These are phyloP conservation scores for Drosophila biarmipes DNA, from an alignment of 1,140 invertebrate species.

Conservation along the genomic window DNA sequence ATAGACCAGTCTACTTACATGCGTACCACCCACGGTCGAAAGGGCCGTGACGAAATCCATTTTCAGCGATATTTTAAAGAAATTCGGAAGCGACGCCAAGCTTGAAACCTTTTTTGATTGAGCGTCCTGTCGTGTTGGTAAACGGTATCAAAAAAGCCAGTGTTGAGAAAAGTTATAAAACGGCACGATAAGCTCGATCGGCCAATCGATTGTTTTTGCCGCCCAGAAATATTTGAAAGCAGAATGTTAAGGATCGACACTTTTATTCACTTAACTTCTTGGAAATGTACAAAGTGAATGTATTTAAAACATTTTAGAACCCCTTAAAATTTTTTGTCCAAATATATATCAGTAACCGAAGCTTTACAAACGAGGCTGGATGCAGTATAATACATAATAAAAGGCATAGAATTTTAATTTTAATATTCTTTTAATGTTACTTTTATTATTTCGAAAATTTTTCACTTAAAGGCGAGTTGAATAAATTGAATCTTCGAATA, in stretches of 20 bases:
- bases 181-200: background rate
- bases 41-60: conserved; percentile 57
- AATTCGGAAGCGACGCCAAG: background rate
- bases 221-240: background rate
- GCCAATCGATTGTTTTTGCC: conserved; percentile 1
- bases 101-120: background rate
- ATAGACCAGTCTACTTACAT: conserved; percentile 17
- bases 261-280: too few species aligned
- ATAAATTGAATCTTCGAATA: too few species aligned
- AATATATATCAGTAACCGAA: too few species aligned
- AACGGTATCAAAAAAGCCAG: background rate
- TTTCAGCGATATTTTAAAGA: background rate
- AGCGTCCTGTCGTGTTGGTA: conserved; percentile 2
- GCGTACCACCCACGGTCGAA: conserved; percentile 24
- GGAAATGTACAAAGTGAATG: too few species aligned
- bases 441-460: too few species aligned
- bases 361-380: too few species aligned
- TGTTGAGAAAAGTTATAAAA: background rate
- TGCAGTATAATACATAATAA: too few species aligned
- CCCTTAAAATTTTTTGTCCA: too few species aligned
- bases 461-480: too few species aligned
- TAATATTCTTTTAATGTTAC: too few species aligned
- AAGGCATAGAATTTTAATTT: too few species aligned
- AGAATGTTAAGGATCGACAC: background rate
- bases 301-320: too few species aligned